Conservation (phyloP, 2,888 invertebrate species). For the Ophioninae sp. region DNA sequence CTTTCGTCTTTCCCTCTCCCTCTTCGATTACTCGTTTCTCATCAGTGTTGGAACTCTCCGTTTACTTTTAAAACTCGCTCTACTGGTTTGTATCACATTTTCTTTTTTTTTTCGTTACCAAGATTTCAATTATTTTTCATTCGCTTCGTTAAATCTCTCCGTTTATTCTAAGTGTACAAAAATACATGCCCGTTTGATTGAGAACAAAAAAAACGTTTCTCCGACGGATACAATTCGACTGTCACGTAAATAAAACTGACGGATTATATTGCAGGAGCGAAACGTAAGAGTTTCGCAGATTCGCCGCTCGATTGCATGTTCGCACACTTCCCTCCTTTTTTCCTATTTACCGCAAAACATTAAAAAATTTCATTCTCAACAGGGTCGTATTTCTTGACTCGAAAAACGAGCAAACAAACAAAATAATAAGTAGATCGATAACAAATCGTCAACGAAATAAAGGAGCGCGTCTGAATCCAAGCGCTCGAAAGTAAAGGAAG, state of each 20-base stretch:
- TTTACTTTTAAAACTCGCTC: neutral
- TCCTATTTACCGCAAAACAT: neutral
- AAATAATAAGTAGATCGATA: neutral
- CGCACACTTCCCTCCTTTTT: neutral
- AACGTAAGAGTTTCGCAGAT: neutral
- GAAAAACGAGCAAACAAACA: neutral
- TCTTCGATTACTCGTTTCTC: constrained; percentile 14
- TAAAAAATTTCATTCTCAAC: neutral
- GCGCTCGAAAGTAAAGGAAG: neutral
- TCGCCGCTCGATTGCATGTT: neutral
- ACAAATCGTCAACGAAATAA: constrained; percentile 4
- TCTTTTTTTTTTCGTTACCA: constrained; percentile 15
- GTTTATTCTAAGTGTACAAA: constrained; percentile 7
- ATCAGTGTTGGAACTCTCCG: constrained; percentile 15
- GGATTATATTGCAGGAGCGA: neutral
- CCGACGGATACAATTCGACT: neutral
- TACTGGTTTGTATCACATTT: neutral
- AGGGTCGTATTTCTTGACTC: neutral
- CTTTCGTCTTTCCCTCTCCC: constrained; percentile 20
- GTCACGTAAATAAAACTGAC: neutral
- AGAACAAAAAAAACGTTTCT: neutral
- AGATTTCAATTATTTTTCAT: neutral
- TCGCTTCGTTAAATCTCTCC: neutral
- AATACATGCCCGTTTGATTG: neutral
- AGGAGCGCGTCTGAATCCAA: neutral